Evolutionary conservation across 2,797 vertebrate genomes (phyloP), one percentile per base, ranked within the genome.

Genomic region (Semotilus atromaculatus): DNA sequence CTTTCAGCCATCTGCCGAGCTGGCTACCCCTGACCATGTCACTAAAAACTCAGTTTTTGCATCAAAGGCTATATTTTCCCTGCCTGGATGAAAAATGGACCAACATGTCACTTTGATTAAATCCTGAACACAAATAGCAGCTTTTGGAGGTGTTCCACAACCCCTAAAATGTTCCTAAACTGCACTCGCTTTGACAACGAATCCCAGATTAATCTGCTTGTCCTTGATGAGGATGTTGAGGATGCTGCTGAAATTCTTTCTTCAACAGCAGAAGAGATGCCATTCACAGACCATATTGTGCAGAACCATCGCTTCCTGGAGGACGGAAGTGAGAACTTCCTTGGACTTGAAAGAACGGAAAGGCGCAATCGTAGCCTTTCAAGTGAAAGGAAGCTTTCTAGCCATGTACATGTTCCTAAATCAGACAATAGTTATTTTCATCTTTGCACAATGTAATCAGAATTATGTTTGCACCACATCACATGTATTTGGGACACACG

Each of bases 261-360:
- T 43, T 68, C 48, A 36, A 67, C 23, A 53, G 64, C 43, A 55
- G 60, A 67, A 36, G 51, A 75, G 26, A 70, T 51, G 14, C 13
- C 16, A 0, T 13, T n/a, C 7, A 21, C 36, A 43, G 60, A 73
- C 55, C 72, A 26, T 53, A 60, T 70, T 29, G 76, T 87, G 71
- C 10, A 21, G 19, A 86, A 77, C 78, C 21, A 16, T 18, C 58
- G 58, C 58, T 83, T 70, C 64, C 60, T 81, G 66, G 72, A 87
- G 16, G 82, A 88, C 6, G 60, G 11, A 31, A 70, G 21, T 68
- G 23, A 45, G 26, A 83, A 36, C 26, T 68, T 43, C 16, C 8
- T 73, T 29, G 1, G 40, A 72, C 14, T 48, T n/a, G 9, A 16
- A 76, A 43, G 7, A 84, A 74, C 34, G 43, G 62, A 68, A 11